Percentiles rank a stretch among this genome's conserved stretches.
These are phyloP conservation scores for Platynereis dumerilii DNA, from an alignment of 2,888 invertebrate species.

Conservation along the genomic window DNA sequence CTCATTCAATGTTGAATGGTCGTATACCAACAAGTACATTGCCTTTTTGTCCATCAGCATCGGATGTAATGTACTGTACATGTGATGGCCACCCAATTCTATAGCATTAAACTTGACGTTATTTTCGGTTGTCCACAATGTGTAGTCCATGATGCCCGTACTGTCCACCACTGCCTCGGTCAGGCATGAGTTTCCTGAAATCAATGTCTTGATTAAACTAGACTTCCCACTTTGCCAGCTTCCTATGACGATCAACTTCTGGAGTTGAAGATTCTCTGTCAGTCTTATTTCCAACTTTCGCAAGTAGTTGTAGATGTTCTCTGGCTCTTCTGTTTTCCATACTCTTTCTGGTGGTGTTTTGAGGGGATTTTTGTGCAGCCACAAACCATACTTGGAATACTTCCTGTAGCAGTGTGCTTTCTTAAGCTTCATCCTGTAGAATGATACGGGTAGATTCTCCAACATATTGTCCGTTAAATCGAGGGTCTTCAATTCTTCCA, in stretches of 20 bases:
- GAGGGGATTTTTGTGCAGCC: constrained; percentile 61
- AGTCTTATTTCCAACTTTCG: constrained; percentile 49
- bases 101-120: constrained; percentile 53
- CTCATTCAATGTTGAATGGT: constrained; percentile 45
- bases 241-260: constrained; percentile 56
- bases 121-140: constrained; percentile 55
- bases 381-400: constrained; percentile 55
- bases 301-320: constrained; percentile 56
- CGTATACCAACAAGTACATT: constrained; percentile 52
- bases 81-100: constrained; percentile 54
- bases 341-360: constrained; percentile 57
- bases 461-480: constrained; percentile 58
- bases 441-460: constrained; percentile 49
- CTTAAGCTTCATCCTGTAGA: constrained; percentile 51
- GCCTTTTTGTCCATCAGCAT: constrained; percentile 53
- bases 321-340: constrained; percentile 58
- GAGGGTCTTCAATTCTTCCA: constrained; percentile 54
- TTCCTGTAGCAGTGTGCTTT: constrained; percentile 56
- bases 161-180: constrained; percentile 42
- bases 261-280: constrained; percentile 57
- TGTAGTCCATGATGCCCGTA: constrained; percentile 48
- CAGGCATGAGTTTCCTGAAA: constrained; percentile 47
- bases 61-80: constrained; percentile 49
- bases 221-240: constrained; percentile 58
- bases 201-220: constrained; percentile 48